Percentiles rank a stretch among this genome's conserved stretches.
These are phyloP conservation scores for Hipposideros armiger DNA, from an alignment of 2,113 vertebrate species.

Conservation along the genomic window DNA sequence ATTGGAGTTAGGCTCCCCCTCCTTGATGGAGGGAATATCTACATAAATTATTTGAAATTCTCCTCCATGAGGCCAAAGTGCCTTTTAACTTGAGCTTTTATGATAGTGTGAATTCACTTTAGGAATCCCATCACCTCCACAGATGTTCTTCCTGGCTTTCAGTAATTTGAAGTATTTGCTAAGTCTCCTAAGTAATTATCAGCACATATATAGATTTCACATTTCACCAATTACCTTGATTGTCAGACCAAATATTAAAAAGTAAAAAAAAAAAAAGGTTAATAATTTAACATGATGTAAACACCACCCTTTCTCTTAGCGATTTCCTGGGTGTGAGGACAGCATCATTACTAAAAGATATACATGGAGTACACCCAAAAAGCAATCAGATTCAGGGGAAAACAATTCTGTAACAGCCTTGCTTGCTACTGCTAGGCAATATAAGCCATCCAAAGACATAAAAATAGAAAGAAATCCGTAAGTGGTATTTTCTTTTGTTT, in stretches of 20 bases:
- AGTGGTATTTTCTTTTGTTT: constrained; percentile 64
- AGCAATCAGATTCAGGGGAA: neutral
- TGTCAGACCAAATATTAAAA: constrained; percentile 35
- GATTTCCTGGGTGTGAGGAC: constrained; percentile 10
- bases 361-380: neutral
- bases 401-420: constrained; percentile 9
- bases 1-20: neutral
- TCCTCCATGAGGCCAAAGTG: neutral
- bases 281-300: neutral
- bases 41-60: constrained; percentile 44
- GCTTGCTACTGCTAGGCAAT: neutral
- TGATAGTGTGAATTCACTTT: neutral
- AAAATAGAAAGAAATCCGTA: constrained; percentile 64
- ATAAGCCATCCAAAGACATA: constrained; percentile 4
- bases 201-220: neutral
- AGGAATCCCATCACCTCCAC: neutral
- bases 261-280: constrained; percentile 31
- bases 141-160: constrained; percentile 12
- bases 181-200: constrained; percentile 7
- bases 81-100: constrained; percentile 20
- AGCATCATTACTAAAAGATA: neutral
- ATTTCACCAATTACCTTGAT: neutral
- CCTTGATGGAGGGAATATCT: neutral
- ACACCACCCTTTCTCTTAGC: neutral
- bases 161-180: constrained; percentile 38